Base-by-base conservation (phyloP, 2,797 vertebrate genomes). In the Carcharodon carcharias region DNA sequence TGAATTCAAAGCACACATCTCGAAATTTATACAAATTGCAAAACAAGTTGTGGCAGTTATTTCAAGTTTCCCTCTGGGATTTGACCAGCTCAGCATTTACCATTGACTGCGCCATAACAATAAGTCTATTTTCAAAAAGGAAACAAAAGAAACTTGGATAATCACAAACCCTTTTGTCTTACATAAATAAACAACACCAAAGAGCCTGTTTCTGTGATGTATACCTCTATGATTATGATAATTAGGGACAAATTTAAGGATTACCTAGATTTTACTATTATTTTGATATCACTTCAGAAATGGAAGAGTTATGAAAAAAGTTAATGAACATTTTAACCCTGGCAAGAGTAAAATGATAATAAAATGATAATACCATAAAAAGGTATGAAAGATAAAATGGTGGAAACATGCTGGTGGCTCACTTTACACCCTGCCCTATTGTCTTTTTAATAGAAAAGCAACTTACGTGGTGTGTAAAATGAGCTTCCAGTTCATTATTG, bases 141-240 rank as follows among this genome's bases (percentile, higher is more conserved):
- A 26, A 89, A 89, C 87, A 89, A 89, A 89, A 89, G 23, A 56
- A 89, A 89, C 87, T 54, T 58, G 26, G 87, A 89, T 56, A 28
- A 77, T 77, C 87, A 54, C 28, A 89, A 54, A 35, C 26, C 56
- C 56, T 3, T 89, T 28, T 56, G 56, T 58, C 56, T 56, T 31
- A 56, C 26, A 58, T 89, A 11, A 31, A 56, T 61, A 61, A 61
- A 0, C 6, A 45, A 23, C 45, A 87, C 16, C 3, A 0, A 67
- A 67, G 18, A 21, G 21, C 65, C 65, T 67, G 14, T 21, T 67
- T 77, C 71, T 50, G 45, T 50, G 45, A 0, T 50, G 45, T 50
- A 50, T 50, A 50, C 45, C 45, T 50, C 45, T 50, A 50, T 50
- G 45, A 50, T 45, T 50, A 50, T 50, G 23, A 6, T 69, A 88